Evolutionary conservation across 2,888 invertebrate species (phyloP), one percentile per base, ranked within the genome.

Genomic region (Phaedon cochleariae): DNA sequence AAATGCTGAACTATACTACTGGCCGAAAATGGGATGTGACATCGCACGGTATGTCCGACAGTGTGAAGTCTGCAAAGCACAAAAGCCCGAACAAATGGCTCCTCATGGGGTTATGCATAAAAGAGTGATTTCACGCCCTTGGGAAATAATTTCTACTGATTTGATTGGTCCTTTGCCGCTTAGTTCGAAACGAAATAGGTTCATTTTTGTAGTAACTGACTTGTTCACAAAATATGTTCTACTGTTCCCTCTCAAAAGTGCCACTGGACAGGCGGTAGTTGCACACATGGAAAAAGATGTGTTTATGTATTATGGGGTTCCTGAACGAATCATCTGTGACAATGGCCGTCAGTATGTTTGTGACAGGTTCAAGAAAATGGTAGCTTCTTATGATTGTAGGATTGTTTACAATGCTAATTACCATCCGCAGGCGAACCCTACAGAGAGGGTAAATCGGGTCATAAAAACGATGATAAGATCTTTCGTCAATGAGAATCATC

Each of bases 361-460:
- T 34, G 5, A 6, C 12, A 2, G 9, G 2, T 34, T 9, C 9
- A 34, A 34, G 9, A 46, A 46, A 4, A 4, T 46, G 69, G 52
- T 12, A 49, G 0, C 48, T 9, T 62, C 54, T 12, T 75, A 70
- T 46, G 62, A 71, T 12, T 49, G 64, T 0, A 67, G 61, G 21
- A 46, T 75, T 79, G 79, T 59, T 1, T 69, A 55, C 48, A 77
- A 72, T 52, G 69, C 76, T 0, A 21, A 65, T 10, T 79, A 80
- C 54, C 69, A 76, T 20, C 79, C 79, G 0, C 78, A 78, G 62
- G 66, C 73, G 1, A 78, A 80, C 45, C 76, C 79, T 0, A 74
- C 77, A 0, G 79, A 80, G 58, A 58, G 78, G 0, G 73, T 75
- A 0, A 80, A 80, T 60, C 58, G 75, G 22, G 74, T 76, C 0